phyloP scores from a whole-genome alignment of 2,113 vertebrate species.

The Numida meleagris region DNA sequence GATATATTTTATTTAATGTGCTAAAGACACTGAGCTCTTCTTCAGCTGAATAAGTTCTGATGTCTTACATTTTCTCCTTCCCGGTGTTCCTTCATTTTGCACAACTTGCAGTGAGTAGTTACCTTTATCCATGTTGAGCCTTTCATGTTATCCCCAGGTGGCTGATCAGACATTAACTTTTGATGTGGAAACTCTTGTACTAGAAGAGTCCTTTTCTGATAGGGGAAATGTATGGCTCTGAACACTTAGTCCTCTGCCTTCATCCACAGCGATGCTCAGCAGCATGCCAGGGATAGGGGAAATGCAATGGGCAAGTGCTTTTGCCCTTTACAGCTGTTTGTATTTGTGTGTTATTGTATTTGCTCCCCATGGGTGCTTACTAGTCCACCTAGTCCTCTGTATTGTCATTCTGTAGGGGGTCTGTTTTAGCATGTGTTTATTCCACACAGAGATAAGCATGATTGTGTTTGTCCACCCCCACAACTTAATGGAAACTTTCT shows the following conservation, averaged over 20 bases:
- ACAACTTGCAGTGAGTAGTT: neutral
- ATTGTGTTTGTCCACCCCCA: neutral
- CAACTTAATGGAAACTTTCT: neutral
- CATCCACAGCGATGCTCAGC: neutral
- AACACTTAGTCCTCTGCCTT: neutral
- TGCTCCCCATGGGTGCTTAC: neutral
- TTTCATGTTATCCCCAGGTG: neutral
- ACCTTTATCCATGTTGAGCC: neutral
- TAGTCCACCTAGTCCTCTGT: neutral
- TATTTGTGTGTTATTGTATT: neutral
- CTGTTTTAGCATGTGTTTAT: neutral
- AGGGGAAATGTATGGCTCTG: neutral
- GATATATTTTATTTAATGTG: neutral
- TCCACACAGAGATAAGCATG: neutral
- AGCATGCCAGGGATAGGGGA: accelerated
- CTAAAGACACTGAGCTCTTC: accelerated
- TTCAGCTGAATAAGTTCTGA: neutral
- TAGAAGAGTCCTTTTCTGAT: neutral
- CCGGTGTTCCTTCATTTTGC: neutral
- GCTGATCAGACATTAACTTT: neutral
- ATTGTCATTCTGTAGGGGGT: neutral
- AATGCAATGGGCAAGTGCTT: neutral
- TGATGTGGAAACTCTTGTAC: neutral
- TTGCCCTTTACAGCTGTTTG: neutral
- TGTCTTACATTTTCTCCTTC: neutral